These are phyloP conservation scores for Caenorhabditis angaria DNA, from an alignment of 2,888 invertebrate genomes.

Conservation along the genomic window DNA sequence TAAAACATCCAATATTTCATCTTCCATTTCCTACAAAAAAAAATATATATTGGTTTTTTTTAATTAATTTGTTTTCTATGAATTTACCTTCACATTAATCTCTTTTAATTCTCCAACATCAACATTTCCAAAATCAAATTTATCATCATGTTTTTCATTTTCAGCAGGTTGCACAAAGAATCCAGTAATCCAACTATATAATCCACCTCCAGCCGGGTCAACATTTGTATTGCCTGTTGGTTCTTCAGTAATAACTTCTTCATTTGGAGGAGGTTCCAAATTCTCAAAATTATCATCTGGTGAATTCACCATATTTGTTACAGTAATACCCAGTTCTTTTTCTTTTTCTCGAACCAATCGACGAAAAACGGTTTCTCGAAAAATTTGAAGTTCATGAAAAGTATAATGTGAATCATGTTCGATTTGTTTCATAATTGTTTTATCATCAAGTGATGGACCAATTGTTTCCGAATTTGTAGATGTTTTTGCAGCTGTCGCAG, in stretches of 20 bases:
- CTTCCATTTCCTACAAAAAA: slow-evolving; percentile 58
- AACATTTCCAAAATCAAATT: slow-evolving; percentile 45
- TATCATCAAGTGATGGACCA: slow-evolving; percentile 45
- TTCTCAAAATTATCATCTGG: slow-evolving; percentile 43
- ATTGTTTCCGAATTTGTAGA: background rate
- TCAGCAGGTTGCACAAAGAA: slow-evolving; percentile 53
- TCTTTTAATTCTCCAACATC: slow-evolving; percentile 42
- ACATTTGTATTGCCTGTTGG: slow-evolving; percentile 10
- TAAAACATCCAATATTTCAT: slow-evolving; percentile 68
- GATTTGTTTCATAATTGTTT: slow-evolving; percentile 75
- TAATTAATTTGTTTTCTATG: background rate
- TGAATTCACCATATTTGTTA: background rate
- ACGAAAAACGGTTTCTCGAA: slow-evolving; percentile 69
- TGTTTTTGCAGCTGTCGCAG: background rate
- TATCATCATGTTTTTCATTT: slow-evolving; percentile 34
- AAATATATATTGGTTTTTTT: background rate
- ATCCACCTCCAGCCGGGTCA: slow-evolving; percentile 42
- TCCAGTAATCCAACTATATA: slow-evolving; percentile 66
- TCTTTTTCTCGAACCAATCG: slow-evolving; percentile 51
- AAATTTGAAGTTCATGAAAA: slow-evolving; percentile 65
- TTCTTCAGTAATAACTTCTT: slow-evolving; percentile 11
- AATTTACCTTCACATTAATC: slow-evolving; percentile 35
- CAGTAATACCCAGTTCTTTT: slow-evolving; percentile 39
- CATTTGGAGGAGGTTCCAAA: slow-evolving; percentile 23
- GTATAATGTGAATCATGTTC: slow-evolving; percentile 78